Conservation (phyloP, 1,140 invertebrate genomes). For the Daktulosphaira vitifoliae region DNA sequence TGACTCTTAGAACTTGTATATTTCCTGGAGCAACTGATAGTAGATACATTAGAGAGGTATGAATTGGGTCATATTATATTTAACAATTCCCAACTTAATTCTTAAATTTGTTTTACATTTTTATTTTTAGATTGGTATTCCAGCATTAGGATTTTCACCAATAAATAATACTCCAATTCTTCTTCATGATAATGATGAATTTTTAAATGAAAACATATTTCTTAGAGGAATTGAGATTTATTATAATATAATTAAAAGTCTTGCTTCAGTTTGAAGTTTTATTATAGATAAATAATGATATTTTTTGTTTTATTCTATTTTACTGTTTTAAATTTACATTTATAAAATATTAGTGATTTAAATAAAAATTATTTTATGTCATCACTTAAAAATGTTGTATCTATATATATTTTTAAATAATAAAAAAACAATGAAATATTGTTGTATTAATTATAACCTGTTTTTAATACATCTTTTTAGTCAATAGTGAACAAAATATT, state of each 20-base stretch:
- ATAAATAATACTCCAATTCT: slow-evolving; percentile 64
- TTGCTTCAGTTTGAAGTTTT: slow-evolving; percentile 33
- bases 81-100: too few relatives aligned
- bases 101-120: slow-evolving; percentile 14
- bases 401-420: too few relatives aligned
- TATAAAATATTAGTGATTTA: too few relatives aligned
- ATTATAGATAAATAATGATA: background rate
- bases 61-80: too few relatives aligned
- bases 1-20: slow-evolving; percentile 56
- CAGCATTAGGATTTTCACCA: slow-evolving; percentile 41
- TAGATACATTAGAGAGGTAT: slow-evolving; percentile 55
- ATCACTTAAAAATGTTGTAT: too few relatives aligned
- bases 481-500: too few relatives aligned
- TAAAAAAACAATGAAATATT: too few relatives aligned
- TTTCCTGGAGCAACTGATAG: slow-evolving; percentile 76
- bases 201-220: slow-evolving; percentile 59
- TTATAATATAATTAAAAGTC: slow-evolving; percentile 44
- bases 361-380: too few relatives aligned
- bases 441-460: too few relatives aligned
- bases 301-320: background rate
- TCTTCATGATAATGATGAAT: slow-evolving; percentile 68
- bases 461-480: too few relatives aligned
- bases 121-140: slow-evolving; percentile 39
- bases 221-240: slow-evolving; percentile 62
- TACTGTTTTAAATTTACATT: too few relatives aligned